These are phyloP conservation scores for Oreochromis aureus DNA, from an alignment of 2,113 vertebrate species.

Conservation along the genomic window DNA sequence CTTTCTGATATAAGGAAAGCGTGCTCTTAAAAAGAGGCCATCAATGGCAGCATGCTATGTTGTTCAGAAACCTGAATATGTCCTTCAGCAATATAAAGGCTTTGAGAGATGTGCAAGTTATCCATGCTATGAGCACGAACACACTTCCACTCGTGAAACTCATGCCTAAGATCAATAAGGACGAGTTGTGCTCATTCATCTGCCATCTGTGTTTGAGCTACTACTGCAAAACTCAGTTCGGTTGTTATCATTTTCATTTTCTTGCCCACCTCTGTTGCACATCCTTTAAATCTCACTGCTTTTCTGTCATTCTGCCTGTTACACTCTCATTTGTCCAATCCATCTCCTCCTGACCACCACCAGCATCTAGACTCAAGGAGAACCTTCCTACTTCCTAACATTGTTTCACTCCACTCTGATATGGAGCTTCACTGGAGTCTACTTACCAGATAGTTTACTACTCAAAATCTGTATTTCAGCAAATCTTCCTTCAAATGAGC, in stretches of 20 bases:
- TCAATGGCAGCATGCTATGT: neutral
- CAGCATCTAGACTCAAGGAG: neutral
- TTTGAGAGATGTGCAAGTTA: neutral
- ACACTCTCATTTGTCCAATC: neutral
- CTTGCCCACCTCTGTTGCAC: neutral
- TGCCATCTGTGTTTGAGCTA: neutral
- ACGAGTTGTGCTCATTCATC: neutral
- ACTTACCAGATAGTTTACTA: neutral
- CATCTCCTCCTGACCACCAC: neutral
- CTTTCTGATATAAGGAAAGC: neutral
- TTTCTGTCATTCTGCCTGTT: neutral
- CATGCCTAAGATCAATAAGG: neutral
- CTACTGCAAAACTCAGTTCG: neutral
- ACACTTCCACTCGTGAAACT: neutral
- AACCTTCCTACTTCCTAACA: neutral
- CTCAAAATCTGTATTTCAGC: neutral
- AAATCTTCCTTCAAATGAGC: neutral
- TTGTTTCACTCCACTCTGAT: neutral
- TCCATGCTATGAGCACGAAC: fast-evolving
- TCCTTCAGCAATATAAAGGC: neutral
- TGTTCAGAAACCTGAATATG: neutral
- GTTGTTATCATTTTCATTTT: neutral
- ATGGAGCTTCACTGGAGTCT: neutral
- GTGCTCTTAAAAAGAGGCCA: neutral
- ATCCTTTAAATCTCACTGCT: neutral